Evolutionary conservation across 2,797 vertebrate species (phyloP).

Genomic region (Saxicola maurus): DNA sequence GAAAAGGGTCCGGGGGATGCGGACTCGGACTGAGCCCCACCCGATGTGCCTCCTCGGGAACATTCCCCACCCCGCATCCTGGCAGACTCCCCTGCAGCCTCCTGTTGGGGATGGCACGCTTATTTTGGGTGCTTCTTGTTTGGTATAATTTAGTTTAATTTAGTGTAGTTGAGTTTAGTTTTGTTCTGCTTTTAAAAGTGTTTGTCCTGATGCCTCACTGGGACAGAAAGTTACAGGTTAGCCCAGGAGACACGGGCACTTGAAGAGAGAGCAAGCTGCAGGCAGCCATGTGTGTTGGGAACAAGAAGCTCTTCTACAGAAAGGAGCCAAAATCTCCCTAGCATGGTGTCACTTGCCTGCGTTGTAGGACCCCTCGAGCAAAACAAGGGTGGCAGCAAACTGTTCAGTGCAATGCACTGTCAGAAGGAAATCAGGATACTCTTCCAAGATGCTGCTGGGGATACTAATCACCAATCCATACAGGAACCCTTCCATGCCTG

Average conservation of each 20-base stretch:
- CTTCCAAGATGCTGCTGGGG: fast-evolving
- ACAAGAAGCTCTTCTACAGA: not conserved
- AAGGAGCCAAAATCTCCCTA: fast-evolving
- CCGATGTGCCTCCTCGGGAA: fast-evolving
- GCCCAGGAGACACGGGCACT: fast-evolving
- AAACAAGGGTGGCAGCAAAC: not conserved
- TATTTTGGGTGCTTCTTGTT: not conserved
- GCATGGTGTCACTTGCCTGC: not conserved
- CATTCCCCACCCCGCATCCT: not conserved
- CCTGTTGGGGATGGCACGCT: not conserved
- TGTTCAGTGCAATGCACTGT: not conserved
- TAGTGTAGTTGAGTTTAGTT: too few species aligned
- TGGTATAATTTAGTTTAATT: not conserved
- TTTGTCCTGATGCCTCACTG: fast-evolving
- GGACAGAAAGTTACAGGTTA: not conserved
- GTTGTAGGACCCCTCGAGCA: not conserved
- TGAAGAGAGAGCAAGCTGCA: fast-evolving
- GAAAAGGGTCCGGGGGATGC: fast-evolving
- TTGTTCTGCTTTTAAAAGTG: not conserved
- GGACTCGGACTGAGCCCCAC: fast-evolving
- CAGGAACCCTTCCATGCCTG: not conserved
- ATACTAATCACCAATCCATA: not conserved
- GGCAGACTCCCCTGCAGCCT: not conserved
- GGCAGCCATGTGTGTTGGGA: not conserved
- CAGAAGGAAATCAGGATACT: not conserved